Percentiles rank a stretch among this genome's conserved stretches.
phyloP scores from a whole-genome alignment of 2,888 invertebrate genomes.

The Odontocolon sp. region DNA sequence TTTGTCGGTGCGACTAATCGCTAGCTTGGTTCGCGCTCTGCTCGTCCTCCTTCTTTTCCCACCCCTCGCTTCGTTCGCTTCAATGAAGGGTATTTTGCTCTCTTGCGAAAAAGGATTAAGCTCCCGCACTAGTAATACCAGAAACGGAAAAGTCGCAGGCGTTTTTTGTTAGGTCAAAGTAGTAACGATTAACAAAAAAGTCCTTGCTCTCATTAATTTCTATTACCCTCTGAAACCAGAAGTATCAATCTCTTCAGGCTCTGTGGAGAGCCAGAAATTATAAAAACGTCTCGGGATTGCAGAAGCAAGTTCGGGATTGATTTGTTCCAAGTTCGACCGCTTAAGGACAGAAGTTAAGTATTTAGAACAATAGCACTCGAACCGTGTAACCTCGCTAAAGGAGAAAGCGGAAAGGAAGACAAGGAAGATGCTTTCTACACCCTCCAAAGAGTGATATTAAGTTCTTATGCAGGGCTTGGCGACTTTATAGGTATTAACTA shows the following conservation, averaged over 20 bases:
- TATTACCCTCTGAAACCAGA: no score
- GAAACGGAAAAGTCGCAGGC: neutral
- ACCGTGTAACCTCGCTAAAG: no score
- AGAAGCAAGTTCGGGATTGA: no score
- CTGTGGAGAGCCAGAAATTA: no score
- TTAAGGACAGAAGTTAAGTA: no score
- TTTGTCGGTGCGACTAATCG: slow-evolving; percentile 47
- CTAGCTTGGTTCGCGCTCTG: slow-evolving; percentile 34
- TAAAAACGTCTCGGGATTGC: no score
- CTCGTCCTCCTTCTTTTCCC: slow-evolving; percentile 14
- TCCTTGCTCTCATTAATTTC: no score
- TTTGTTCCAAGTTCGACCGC: no score
- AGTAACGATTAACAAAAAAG: neutral
- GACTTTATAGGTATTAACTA: slow-evolving; percentile 58
- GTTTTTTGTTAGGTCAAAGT: neutral
- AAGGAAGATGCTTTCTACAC: neutral
- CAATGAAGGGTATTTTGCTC: slow-evolving; percentile 18
- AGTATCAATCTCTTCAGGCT: no score
- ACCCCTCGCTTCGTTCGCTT: slow-evolving; percentile 5
- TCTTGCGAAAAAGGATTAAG: neutral
- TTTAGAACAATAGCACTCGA: no score
- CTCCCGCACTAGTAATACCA: neutral
- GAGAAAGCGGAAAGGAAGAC: no score
- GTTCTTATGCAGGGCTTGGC: slow-evolving; percentile 61
- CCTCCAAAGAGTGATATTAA: slow-evolving; percentile 63